These are phyloP conservation scores for Dendrocincla fuliginosa DNA, from an alignment of 2,797 vertebrate genomes.

Conservation along the genomic window DNA sequence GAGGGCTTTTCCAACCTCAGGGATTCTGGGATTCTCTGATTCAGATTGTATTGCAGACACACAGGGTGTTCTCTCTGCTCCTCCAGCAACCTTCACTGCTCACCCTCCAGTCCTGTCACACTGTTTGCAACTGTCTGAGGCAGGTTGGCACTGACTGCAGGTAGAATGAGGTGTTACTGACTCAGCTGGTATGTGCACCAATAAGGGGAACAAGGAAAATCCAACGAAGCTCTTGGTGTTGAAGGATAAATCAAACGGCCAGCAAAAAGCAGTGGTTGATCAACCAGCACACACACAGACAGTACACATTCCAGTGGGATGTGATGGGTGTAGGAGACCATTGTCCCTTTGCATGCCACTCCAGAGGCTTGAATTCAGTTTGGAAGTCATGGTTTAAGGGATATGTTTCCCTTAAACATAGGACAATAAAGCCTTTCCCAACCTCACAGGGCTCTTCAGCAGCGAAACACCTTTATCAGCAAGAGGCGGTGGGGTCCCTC, in stretches of 20 bases:
- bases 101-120: no score
- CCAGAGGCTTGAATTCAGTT: background rate
- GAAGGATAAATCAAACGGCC: background rate
- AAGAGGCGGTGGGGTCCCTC: background rate
- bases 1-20: background rate
- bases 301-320: background rate
- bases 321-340: background rate
- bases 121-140: fast-evolving
- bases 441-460: background rate
- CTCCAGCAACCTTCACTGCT: background rate
- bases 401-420: background rate
- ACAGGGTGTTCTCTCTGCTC: background rate
- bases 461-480: background rate
- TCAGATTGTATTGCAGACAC: background rate
- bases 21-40: fast-evolving
- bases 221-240: background rate
- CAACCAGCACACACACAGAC: background rate
- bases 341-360: background rate
- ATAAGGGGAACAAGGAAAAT: background rate
- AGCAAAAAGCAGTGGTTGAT: background rate
- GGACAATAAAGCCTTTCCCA: background rate
- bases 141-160: background rate
- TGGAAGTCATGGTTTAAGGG: background rate
- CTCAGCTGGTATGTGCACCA: no score
- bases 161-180: background rate